Percentiles rank a stretch among this genome's conserved stretches.
Evolutionary conservation across 2,888 invertebrate species (phyloP).

Genomic region (Synergus umbraculus): DNA sequence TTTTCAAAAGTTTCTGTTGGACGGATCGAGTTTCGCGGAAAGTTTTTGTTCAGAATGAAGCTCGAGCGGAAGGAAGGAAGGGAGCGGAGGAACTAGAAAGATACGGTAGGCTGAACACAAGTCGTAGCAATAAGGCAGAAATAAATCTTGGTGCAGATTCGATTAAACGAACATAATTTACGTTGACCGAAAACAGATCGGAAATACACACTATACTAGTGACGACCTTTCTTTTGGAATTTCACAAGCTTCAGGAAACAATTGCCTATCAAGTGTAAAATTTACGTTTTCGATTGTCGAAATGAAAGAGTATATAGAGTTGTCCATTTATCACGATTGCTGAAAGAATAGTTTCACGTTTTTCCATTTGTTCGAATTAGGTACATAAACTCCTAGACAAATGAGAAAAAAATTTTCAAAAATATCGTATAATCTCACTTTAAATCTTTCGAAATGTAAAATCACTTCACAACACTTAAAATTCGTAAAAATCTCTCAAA

Average conservation of each 20-base stretch:
- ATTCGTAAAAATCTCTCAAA: no score
- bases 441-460: no score
- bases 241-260: conserved; percentile 33
- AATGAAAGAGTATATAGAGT: conserved; percentile 11
- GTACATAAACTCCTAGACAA: not conserved
- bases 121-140: conserved; percentile 70
- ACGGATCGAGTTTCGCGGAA: conserved; percentile 55
- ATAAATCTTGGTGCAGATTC: conserved; percentile 73
- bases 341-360: conserved; percentile 9
- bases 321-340: conserved; percentile 15
- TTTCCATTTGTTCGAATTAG: conserved; percentile 4
- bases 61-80: conserved; percentile 50
- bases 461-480: no score
- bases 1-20: conserved; percentile 68
- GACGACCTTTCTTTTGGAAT: conserved; percentile 16
- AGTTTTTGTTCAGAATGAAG: conserved; percentile 47
- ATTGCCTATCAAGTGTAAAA: conserved; percentile 39
- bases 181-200: conserved; percentile 51
- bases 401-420: not conserved
- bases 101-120: conserved; percentile 57
- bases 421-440: no score
- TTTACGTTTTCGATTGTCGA: conserved; percentile 25
- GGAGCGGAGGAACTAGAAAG: conserved; percentile 38
- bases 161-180: conserved; percentile 73
- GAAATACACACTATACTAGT: not conserved